Evolutionary conservation across 2,888 invertebrate genomes (phyloP).

Genomic region (Quadriops clusia): DNA sequence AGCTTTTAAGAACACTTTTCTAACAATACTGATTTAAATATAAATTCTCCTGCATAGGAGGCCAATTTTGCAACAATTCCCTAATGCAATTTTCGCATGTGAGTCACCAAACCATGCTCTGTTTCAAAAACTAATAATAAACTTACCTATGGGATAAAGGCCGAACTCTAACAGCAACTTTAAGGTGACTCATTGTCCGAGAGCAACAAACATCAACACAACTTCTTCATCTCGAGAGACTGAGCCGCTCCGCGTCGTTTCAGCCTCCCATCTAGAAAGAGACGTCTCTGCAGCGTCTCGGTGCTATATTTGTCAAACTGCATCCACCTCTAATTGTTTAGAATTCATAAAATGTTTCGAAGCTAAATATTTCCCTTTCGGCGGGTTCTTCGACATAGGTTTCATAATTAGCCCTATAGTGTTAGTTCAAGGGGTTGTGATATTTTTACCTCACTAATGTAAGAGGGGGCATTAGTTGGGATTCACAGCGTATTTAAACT

Average conservation of each 20-base stretch:
- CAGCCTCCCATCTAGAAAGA: slow-evolving; percentile 5
- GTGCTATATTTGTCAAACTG: slow-evolving; percentile 13
- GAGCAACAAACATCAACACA: slow-evolving; percentile 8
- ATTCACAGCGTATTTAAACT: too few species aligned
- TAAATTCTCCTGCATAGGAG: too few species aligned
- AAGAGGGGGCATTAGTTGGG: not conserved
- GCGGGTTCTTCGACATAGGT: not conserved
- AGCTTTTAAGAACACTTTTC: too few species aligned
- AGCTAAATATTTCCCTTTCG: not conserved
- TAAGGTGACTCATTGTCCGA: slow-evolving; percentile 46
- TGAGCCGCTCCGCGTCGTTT: slow-evolving; percentile 3
- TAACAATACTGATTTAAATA: too few species aligned
- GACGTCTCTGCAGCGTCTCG: slow-evolving; percentile 5
- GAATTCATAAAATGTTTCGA: slow-evolving; percentile 7
- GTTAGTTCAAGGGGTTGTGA: not conserved
- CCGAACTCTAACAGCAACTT: slow-evolving; percentile 51
- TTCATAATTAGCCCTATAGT: not conserved
- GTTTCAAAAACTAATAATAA: slow-evolving; percentile 9
- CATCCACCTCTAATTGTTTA: slow-evolving; percentile 10
- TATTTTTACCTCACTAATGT: not conserved
- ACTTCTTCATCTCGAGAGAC: slow-evolving; percentile 1
- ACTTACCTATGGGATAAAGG: slow-evolving; percentile 52
- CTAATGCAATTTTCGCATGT: too few species aligned
- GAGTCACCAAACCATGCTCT: too few species aligned
- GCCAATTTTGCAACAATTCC: too few species aligned